A percentile compares a stretch with the other conserved stretches of the same genome.
phyloP scores from a whole-genome alignment of 2,113 vertebrate genomes.

The Chaetops frenatus region DNA sequence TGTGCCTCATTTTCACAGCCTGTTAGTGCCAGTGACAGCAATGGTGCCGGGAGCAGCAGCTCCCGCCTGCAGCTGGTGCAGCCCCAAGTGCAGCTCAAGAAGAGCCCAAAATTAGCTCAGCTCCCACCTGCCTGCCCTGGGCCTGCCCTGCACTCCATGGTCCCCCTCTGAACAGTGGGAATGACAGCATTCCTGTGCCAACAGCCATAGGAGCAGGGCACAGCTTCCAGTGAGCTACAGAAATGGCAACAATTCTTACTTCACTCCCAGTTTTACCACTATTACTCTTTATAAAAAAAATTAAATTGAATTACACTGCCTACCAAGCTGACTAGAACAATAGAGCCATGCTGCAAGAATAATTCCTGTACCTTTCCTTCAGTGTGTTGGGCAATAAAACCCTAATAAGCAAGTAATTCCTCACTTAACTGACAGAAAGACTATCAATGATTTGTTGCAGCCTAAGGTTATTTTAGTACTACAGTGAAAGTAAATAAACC shows the following conservation, averaged over 20 bases:
- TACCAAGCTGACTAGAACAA: not conserved
- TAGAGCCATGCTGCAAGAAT: not conserved
- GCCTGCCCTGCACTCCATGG: not conserved
- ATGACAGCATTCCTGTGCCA: not conserved
- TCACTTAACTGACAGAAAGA: not conserved
- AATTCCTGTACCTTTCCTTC: not conserved
- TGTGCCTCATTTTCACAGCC: not conserved
- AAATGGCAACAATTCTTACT: not conserved
- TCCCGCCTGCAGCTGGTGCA: not conserved
- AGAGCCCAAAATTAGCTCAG: conserved; percentile 5
- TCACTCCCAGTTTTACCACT: not conserved
- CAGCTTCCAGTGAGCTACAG: not conserved
- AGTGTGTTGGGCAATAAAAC: not conserved
- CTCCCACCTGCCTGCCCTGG: not conserved
- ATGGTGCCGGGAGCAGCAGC: not conserved
- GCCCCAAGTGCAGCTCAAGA: not conserved
- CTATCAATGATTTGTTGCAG: too few species aligned
- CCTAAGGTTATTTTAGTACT: not conserved
- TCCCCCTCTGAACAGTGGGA: not conserved
- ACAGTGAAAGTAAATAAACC: not conserved
- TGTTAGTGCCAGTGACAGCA: not conserved
- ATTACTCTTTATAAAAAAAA: not conserved
- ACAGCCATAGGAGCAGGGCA: not conserved
- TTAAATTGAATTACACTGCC: not conserved
- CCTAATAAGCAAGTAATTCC: not conserved